A percentile compares a stretch with the other conserved stretches of the same genome.
phyloP scores from a whole-genome alignment of 1,140 invertebrate genomes.

The Ridgeia piscesae region DNA sequence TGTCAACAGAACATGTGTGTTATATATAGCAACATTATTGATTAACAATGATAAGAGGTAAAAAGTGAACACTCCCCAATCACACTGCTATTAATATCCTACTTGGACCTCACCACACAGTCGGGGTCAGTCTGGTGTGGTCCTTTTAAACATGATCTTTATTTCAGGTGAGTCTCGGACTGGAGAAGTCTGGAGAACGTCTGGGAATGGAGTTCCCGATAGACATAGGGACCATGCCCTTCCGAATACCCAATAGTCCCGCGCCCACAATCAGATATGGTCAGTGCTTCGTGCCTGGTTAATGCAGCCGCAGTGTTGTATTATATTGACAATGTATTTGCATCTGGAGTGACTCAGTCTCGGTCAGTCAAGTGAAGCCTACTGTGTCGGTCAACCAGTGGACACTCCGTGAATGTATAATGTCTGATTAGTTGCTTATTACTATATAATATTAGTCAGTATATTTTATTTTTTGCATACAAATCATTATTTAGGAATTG shows the following conservation, averaged over 20 bases:
- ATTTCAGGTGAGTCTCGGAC: conserved; percentile 59
- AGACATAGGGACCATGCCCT: conserved; percentile 75
- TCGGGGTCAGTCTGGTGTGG: not conserved
- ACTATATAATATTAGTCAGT: no score
- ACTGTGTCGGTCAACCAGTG: not conserved
- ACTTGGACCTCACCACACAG: not conserved
- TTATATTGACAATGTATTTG: not conserved
- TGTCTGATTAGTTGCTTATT: not conserved
- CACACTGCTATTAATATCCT: not conserved
- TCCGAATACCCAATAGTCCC: conserved; percentile 72
- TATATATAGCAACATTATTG: conserved; percentile 5
- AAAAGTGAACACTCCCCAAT: not conserved
- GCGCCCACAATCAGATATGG: conserved; percentile 71
- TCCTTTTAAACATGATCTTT: not conserved
- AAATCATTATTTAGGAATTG: not conserved
- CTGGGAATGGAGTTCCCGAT: conserved; percentile 79
- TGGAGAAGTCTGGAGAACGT: conserved; percentile 73
- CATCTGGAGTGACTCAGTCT: not conserved
- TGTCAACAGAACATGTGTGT: not conserved
- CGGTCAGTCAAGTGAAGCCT: not conserved
- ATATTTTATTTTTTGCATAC: not conserved
- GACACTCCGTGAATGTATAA: not conserved
- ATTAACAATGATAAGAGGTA: not conserved
- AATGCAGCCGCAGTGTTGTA: not conserved
- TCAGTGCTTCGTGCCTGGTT: conserved; percentile 49